Percentiles rank a stretch among this genome's conserved stretches.
Evolutionary conservation across 2,888 invertebrate species (phyloP).

Genomic region (Teleogryllus oceanicus): DNA sequence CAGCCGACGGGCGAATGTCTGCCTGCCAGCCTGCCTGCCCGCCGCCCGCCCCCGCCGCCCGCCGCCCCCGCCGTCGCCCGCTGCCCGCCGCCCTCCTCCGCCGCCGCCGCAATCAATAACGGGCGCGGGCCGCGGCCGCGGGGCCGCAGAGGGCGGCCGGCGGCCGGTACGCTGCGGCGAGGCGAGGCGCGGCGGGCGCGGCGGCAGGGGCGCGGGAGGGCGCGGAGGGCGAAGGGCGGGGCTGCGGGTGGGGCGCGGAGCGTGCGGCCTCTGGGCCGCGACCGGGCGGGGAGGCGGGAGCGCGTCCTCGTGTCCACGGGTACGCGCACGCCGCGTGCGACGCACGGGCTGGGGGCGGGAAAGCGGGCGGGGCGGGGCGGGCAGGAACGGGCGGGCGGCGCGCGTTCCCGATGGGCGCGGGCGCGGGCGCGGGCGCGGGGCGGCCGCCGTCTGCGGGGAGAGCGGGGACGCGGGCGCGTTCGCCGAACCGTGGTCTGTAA

Average conservation of each 20-base stretch:
- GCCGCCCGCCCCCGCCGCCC: conserved; percentile 22
- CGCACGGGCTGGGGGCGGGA: background rate
- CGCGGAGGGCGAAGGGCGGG: conserved; percentile 29
- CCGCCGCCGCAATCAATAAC: conserved; percentile 3
- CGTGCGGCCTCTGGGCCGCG: conserved; percentile 21
- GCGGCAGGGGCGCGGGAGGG: conserved; percentile 22
- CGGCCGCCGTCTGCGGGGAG: too few relatives aligned
- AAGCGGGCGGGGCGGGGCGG: background rate
- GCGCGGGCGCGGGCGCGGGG: too few relatives aligned
- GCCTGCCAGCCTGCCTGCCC: conserved; percentile 24
- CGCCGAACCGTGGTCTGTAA: too few relatives aligned
- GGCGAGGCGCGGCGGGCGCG: background rate
- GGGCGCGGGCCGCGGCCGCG: conserved; percentile 27
- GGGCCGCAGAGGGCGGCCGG: conserved; percentile 30
- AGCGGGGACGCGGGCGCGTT: too few relatives aligned
- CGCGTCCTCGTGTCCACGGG: background rate
- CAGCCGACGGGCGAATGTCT: conserved; percentile 24
- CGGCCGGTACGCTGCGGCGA: background rate
- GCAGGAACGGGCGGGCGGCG: background rate
- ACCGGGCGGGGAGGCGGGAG: background rate
- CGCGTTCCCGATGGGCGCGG: too few relatives aligned
- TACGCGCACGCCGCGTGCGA: background rate
- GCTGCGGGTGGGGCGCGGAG: background rate
- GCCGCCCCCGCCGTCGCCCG: background rate
- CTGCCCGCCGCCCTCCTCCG: conserved; percentile 12